These are phyloP conservation scores for Zygogramma bicolorata DNA, from an alignment of 2,888 invertebrate species.

Conservation along the genomic window DNA sequence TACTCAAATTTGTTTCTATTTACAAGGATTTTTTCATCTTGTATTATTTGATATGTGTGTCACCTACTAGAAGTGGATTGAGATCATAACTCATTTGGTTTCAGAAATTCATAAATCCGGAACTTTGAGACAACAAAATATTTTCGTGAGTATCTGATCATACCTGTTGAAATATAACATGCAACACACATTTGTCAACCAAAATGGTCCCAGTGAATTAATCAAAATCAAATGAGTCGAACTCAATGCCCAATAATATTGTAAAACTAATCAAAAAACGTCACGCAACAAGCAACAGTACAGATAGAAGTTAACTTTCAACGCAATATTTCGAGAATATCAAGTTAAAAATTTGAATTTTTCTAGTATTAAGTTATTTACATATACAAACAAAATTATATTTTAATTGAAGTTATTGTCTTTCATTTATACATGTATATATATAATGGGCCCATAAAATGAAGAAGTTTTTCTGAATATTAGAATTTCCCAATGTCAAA, in stretches of 20 bases:
- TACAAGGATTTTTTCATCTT: constrained; percentile 18
- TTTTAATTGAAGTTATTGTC: constrained; percentile 34
- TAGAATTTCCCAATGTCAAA: background rate
- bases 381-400: background rate
- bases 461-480: background rate
- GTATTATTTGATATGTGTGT: constrained; percentile 21
- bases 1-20: constrained; percentile 7
- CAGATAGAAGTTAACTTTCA: background rate
- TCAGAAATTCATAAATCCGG: background rate
- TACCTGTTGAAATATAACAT: background rate
- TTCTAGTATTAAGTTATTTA: constrained; percentile 4
- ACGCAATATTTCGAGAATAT: constrained; percentile 12
- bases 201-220: background rate
- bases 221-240: background rate
- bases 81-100: constrained; percentile 2
- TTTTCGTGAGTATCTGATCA: too few relatives aligned
- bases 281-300: background rate
- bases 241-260: constrained; percentile 1
- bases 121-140: background rate
- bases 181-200: background rate
- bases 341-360: constrained; percentile 25
- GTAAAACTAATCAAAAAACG: background rate
- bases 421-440: constrained; percentile 31
- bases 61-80: constrained; percentile 11
- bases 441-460: constrained; percentile 16